Evolutionary conservation across 2,888 invertebrate genomes (phyloP).

Genomic region (Notodonta dromedarius): DNA sequence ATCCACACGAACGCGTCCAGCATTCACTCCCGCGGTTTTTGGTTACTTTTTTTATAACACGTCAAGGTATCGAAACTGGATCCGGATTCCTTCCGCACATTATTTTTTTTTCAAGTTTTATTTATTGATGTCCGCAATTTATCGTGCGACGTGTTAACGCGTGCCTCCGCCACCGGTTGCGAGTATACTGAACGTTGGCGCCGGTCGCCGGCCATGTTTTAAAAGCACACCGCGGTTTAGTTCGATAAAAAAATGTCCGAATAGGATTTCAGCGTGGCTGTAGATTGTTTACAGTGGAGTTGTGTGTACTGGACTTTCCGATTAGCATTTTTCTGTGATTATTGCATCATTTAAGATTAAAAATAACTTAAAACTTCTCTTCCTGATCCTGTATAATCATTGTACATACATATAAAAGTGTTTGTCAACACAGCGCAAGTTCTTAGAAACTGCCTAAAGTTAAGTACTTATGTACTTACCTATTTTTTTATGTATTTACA

Average conservation of each 20-base stretch:
- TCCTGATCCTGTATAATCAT: constrained; percentile 2
- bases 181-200: constrained; percentile 67
- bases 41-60: constrained; percentile 38
- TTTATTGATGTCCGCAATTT: constrained; percentile 44
- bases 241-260: constrained; percentile 61
- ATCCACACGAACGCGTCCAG: constrained; percentile 56
- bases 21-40: constrained; percentile 61
- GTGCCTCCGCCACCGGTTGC: constrained; percentile 68
- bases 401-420: not conserved
- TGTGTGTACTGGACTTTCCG: constrained; percentile 24
- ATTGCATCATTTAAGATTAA: not conserved
- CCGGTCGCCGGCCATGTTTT: constrained; percentile 68
- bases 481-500: no score
- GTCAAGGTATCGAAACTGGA: constrained; percentile 31
- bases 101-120: constrained; percentile 40
- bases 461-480: not conserved
- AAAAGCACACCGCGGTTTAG: constrained; percentile 67
- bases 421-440: no score
- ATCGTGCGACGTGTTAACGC: constrained; percentile 54
- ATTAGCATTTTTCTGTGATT: constrained; percentile 9
- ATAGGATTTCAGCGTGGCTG: constrained; percentile 60
- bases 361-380: constrained; percentile 2
- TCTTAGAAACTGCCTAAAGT: not conserved
- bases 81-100: constrained; percentile 39
- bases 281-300: constrained; percentile 46